Base-by-base conservation (phyloP, 1,140 invertebrate species). In the Babylonia areolata region DNA sequence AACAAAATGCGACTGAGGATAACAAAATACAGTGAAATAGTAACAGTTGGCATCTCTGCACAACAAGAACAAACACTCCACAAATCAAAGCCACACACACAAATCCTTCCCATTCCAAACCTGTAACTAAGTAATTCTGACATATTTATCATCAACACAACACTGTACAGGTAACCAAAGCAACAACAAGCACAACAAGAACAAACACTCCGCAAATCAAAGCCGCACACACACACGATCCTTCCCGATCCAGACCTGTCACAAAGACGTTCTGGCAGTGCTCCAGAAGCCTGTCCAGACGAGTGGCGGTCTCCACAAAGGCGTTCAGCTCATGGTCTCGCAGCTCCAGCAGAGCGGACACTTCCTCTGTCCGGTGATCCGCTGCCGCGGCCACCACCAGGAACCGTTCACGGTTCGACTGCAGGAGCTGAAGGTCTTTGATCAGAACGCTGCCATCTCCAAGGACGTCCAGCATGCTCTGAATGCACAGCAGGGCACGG, bases 231-330 rank as follows among this genome's bases (percentile, higher is more conserved):
- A n/a, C n/a, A n/a, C n/a, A n/a, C n/a, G n/a, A n/a, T n/a, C n/a
- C n/a, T n/a, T n/a, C n/a, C n/a, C n/a, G n/a, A n/a, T n/a, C n/a
- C 71, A 73, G 3, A 73, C 71, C 71, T 73, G 71, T 73, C 9
- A 35, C 20, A 11, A 73, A 37, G 9, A 73, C 33, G 9, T 33
- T 5, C 31, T 37, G 31, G 71, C 71, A 73, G 71, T 35, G 35
- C 0, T 73, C 71, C 71, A 73, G 33, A n/a, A 73, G 71, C 20
- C 20, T 33, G 33, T 73, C 71, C 6, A 73, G 71, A 31, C 35
- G 9, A 11, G 9, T 37, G 71, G 31, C 35, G 31, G 71, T 73
- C 3, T 33, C 11, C 31, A 73, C 20, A 31, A 6, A 79, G 5
- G 20, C 20, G 9, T 79, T 11, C 37, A 79, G 39, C 28, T 79